Evolutionary conservation across 1,140 invertebrate genomes (phyloP), one percentile per base, ranked within the genome.

Genomic region (Drosophila littoralis): DNA sequence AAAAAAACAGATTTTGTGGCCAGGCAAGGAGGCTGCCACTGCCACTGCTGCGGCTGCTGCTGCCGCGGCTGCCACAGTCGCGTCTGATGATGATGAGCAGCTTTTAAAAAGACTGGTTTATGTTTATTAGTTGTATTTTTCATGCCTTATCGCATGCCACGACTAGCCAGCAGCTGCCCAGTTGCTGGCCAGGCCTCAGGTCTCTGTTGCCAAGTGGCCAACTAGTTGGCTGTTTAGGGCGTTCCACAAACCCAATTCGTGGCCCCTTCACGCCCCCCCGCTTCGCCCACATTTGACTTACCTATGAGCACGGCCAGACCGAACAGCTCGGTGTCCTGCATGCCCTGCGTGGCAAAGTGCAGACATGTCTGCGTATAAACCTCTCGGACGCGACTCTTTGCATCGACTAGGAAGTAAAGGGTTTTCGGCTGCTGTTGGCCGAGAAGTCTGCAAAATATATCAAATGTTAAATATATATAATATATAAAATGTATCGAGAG

Each of bases 291-390:
- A 48, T 2, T 17, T 1, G 33, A 93, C 94, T 94, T 92, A 97
- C 96, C 96, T 94, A 95, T 96, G 86, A 96, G 94, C 88, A 96
- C 94, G 80, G 96, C 96, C 80, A 97, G 93, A 79, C 96, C 96
- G 93, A 97, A 97, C 40, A 97, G 94, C 91, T 97, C 96, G 89
- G 95, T 95, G 91, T 97, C 96, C 92, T 95, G 94, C 94, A 97
- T 96, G 81, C 96, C 96, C 93, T 95, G 95, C 77, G 95, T 94
- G 81, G 94, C 94, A 79, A 97, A 95, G 92, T 97, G 95, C 71
- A 94, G 93, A 92, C 96, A 96, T 94, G 96, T 96, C 92, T 97
- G 96, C 78, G 95, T 94, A 89, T 97, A 97, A 54, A 97, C 94
- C 93, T 97, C 96, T 90, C 96, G 95, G 66, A 97, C 96, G 93